These are phyloP conservation scores for Styela clava DNA, from an alignment of 23 tunicate genomes.

Conservation along the genomic window DNA sequence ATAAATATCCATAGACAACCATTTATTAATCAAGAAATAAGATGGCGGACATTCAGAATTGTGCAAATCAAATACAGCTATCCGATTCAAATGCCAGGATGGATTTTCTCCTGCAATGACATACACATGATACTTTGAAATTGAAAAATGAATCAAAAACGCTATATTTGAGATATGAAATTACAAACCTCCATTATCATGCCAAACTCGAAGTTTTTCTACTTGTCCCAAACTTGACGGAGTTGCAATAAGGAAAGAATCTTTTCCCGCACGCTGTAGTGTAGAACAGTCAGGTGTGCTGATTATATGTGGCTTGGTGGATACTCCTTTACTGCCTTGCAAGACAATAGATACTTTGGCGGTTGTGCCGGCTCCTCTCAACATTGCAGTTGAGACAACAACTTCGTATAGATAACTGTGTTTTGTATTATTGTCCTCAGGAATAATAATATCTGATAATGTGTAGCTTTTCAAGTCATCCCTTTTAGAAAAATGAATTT, in stretches of 20 bases:
- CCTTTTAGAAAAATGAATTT: not conserved
- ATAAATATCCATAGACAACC: constrained; percentile 66
- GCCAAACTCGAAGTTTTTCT: constrained; percentile 55
- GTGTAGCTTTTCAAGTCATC: constrained; percentile 1
- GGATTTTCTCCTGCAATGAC: constrained; percentile 46
- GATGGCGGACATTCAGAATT: constrained; percentile 20
- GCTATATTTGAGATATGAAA: not conserved
- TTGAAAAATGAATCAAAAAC: not conserved
- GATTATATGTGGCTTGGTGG: constrained; percentile 45
- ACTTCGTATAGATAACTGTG: constrained; percentile 57
- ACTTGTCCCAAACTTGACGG: constrained; percentile 38
- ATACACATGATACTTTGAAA: no score
- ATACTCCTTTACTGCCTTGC: constrained; percentile 21
- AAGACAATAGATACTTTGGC: constrained; percentile 58
- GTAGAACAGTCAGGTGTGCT: constrained; percentile 22
- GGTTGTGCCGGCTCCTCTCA: constrained; percentile 58
- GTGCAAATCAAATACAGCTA: constrained; percentile 61
- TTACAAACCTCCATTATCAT: constrained; percentile 68
- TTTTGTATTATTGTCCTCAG: constrained; percentile 41
- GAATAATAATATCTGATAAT: constrained; percentile 23
- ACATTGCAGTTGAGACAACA: constrained; percentile 58
- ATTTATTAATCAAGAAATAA: constrained; percentile 45
- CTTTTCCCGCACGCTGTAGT: constrained; percentile 60
- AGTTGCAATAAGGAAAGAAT: constrained; percentile 59
- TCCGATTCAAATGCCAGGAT: constrained; percentile 56